Evolutionary conservation across 2,888 invertebrate genomes (phyloP).

Genomic region (Yponomeuta plumbellus): DNA sequence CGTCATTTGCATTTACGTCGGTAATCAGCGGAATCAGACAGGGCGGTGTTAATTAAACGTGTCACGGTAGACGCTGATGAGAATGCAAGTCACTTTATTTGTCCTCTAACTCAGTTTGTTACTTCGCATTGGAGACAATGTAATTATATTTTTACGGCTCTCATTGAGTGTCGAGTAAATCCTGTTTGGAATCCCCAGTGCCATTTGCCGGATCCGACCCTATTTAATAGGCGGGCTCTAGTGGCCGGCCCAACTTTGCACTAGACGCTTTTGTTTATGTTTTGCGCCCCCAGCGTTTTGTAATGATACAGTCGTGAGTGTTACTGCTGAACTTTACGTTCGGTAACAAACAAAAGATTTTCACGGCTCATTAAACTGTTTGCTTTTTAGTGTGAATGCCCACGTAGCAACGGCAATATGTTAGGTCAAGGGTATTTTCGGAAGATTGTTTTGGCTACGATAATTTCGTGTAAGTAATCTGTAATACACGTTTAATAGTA

Average conservation of each 20-base stretch:
- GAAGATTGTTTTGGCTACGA: too few species aligned
- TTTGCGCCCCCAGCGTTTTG: slow-evolving; percentile 52
- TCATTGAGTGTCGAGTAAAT: slow-evolving; percentile 68
- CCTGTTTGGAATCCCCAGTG: slow-evolving; percentile 59
- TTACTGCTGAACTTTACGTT: slow-evolving; percentile 33
- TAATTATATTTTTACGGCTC: slow-evolving; percentile 71
- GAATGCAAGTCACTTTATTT: slow-evolving; percentile 46
- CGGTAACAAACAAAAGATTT: slow-evolving; percentile 9
- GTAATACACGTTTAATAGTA: too few species aligned
- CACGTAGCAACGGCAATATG: too few species aligned
- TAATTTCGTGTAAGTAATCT: too few species aligned
- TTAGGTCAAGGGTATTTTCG: too few species aligned
- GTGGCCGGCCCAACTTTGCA: slow-evolving; percentile 42
- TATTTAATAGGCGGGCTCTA: slow-evolving; percentile 62
- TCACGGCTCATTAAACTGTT: slow-evolving; percentile 3
- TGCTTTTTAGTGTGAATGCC: neutral
- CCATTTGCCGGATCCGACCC: slow-evolving; percentile 61
- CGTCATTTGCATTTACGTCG: slow-evolving; percentile 14
- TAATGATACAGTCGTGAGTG: slow-evolving; percentile 41
- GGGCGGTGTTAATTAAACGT: slow-evolving; percentile 5
- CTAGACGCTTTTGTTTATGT: slow-evolving; percentile 53
- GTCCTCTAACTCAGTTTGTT: slow-evolving; percentile 41
- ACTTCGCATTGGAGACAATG: slow-evolving; percentile 57
- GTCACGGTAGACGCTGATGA: slow-evolving; percentile 36
- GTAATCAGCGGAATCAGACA: neutral